phyloP scores from a whole-genome alignment of 1,140 invertebrate genomes.

The Forficula auricularia region DNA sequence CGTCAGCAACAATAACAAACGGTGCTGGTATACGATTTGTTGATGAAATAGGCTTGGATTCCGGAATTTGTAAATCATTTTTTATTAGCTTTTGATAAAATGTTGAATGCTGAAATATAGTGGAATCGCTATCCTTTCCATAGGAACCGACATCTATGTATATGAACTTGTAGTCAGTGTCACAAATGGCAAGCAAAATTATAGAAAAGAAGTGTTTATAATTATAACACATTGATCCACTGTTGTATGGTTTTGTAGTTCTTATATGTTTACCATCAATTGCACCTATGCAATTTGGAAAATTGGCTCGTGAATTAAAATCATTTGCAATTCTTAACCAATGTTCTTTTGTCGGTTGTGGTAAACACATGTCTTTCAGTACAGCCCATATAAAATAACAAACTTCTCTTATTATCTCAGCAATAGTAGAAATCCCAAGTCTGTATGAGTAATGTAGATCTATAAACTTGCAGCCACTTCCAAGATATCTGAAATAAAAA shows the following conservation, averaged over 20 bases:
- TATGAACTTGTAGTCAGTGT: conserved; percentile 24
- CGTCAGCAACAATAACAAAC: conserved; percentile 26
- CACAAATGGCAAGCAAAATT: conserved; percentile 23
- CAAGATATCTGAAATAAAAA: conserved; percentile 20
- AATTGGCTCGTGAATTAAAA: conserved; percentile 19
- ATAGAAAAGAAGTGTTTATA: conserved; percentile 23
- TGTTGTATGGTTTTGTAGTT: conserved; percentile 13
- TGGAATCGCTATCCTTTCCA: conserved; percentile 18
- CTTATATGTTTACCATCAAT: conserved; percentile 23
- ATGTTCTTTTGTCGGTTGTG: conserved; percentile 14
- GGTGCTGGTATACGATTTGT: conserved; percentile 12
- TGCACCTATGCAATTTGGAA: conserved; percentile 20
- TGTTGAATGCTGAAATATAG: conserved; percentile 13
- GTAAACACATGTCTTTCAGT: conserved; percentile 15
- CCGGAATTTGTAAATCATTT: conserved; percentile 7
- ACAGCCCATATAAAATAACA: conserved; percentile 18
- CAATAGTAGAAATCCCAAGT: conserved; percentile 19
- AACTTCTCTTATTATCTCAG: conserved; percentile 17
- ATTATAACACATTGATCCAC: conserved; percentile 21
- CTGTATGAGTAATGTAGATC: conserved; percentile 21
- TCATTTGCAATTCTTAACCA: conserved; percentile 17
- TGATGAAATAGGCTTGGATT: conserved; percentile 4
- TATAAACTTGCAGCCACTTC: conserved; percentile 18
- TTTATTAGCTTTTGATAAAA: conserved; percentile 4
- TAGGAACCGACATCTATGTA: conserved; percentile 23